phyloP scores from a whole-genome alignment of 2,113 vertebrate species.

The Syngnathus floridae region DNA sequence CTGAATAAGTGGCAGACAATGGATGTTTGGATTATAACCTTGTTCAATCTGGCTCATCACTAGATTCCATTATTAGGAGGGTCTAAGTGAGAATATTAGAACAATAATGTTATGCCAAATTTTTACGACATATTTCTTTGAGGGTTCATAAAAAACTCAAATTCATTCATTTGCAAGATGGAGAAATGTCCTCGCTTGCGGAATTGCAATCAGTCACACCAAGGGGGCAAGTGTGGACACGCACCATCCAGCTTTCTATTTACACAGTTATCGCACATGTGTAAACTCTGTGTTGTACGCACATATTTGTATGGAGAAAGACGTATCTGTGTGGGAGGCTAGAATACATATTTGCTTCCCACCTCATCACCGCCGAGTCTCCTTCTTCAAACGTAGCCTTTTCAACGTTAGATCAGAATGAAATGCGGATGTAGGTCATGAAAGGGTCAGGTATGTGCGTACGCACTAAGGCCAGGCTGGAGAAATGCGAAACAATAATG shows the following conservation, averaged over 20 bases:
- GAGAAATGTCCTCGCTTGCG: conserved; percentile 18
- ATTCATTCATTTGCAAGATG: conserved; percentile 21
- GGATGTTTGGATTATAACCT: too few species aligned
- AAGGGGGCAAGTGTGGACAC: conserved; percentile 39
- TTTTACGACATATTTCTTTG: too few species aligned
- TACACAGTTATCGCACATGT: conserved; percentile 44
- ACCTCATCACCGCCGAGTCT: conserved; percentile 9
- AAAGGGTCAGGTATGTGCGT: neutral
- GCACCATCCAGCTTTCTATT: conserved; percentile 43
- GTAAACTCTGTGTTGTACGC: conserved; percentile 28
- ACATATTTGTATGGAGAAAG: conserved; percentile 27
- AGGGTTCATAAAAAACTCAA: neutral
- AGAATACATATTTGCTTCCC: conserved; percentile 1
- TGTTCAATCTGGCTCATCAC: too few species aligned
- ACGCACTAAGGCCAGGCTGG: neutral
- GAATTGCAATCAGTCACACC: conserved; percentile 33
- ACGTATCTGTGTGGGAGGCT: conserved; percentile 2
- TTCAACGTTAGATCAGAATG: neutral
- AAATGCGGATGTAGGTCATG: neutral
- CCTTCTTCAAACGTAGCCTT: neutral
- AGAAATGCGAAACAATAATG: neutral
- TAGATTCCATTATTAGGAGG: too few species aligned
- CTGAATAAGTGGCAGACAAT: too few species aligned
- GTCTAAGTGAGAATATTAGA: too few species aligned
- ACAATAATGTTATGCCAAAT: too few species aligned